A percentile compares a stretch with the other conserved stretches of the same genome.
These are phyloP conservation scores for Benthosema pterotum DNA, from an alignment of 2,797 vertebrate species.

Conservation along the genomic window DNA sequence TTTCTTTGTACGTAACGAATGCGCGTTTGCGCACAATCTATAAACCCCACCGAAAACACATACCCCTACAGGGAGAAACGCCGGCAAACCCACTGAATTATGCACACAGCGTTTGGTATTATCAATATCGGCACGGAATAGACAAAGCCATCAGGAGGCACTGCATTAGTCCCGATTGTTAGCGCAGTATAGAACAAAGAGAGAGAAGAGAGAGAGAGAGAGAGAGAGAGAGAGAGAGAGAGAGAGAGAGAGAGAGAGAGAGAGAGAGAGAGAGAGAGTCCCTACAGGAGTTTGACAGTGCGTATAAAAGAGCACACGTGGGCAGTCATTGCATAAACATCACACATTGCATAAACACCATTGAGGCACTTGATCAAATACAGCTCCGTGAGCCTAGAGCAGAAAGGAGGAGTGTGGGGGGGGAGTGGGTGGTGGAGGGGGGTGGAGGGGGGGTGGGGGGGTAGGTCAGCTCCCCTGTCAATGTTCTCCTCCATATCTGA, in stretches of 20 bases:
- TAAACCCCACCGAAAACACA: conserved; percentile 6
- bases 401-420: conserved; percentile 41
- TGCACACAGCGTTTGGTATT: conserved; percentile 19
- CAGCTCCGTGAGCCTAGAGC: conserved; percentile 56
- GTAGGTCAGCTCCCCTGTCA: conserved; percentile 64
- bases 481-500: conserved; percentile 50
- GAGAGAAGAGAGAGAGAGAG: neutral
- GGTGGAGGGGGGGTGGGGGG: conserved; percentile 54
- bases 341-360: conserved; percentile 68
- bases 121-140: conserved; percentile 35
- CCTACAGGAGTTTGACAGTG: conserved; percentile 32
- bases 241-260: neutral
- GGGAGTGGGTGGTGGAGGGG: conserved; percentile 40
- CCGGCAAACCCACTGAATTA: conserved; percentile 25
- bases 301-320: conserved; percentile 55
- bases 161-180: neutral
- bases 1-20: conserved; percentile 9
- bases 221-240: neutral
- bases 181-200: no score
- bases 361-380: conserved; percentile 69
- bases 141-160: neutral
- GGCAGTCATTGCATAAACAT: conserved; percentile 71
- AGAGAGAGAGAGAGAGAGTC: neutral
- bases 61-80: conserved; percentile 19
- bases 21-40: conserved; percentile 17